Base-by-base conservation (phyloP, 2,888 invertebrate species). In the Harmothoe impar region DNA sequence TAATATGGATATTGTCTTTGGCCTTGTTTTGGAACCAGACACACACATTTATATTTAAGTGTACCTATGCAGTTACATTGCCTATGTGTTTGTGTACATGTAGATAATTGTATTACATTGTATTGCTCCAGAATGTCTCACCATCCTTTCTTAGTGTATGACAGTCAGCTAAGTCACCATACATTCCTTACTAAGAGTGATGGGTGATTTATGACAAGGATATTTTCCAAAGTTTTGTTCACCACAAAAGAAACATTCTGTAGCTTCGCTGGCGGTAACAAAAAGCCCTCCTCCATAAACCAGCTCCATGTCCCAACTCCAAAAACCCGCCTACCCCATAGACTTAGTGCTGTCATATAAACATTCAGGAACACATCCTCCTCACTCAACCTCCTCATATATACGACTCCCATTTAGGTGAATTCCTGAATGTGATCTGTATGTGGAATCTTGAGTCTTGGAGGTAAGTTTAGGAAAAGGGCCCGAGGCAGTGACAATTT, bases 161-260 rank as follows among this genome's bases (percentile, higher is more conserved):
- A 62, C 62, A 62, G n/a, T 3, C 7, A 62, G 7, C 62, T 7
- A 43, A 43, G 43, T 43, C 3, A 3, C 10, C 43, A 43, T 62
- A n/a, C 62, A 62, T 62, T 62, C 62, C 62, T 62, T n/a, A n/a
- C 62, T 62, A n/a, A 62, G n/a, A n/a, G 62, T n/a, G 62, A 62
- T 20, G n/a, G 0, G 25, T 72, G 72, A 72, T 72, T 29, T 72
- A 72, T 72, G 15, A 15, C 72, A 0, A 25, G 29, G 72, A 72
- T 72, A 72, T 72, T 72, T 72, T 72, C 72, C 72, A 29, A 72
- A 15, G 62, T 62, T 62, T 72, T 72, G 15, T 72, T 3, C 1
- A n/a, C 72, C n/a, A 72, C 72, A 72, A 72, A 72, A 72, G 25
- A 29, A 72, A 72, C 72, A 72, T 72, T 72, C 72, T 72, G 72